Evolutionary conservation across 2,888 invertebrate species (phyloP), one percentile per base, ranked within the genome.

Genomic region (Aphodius granarius): DNA sequence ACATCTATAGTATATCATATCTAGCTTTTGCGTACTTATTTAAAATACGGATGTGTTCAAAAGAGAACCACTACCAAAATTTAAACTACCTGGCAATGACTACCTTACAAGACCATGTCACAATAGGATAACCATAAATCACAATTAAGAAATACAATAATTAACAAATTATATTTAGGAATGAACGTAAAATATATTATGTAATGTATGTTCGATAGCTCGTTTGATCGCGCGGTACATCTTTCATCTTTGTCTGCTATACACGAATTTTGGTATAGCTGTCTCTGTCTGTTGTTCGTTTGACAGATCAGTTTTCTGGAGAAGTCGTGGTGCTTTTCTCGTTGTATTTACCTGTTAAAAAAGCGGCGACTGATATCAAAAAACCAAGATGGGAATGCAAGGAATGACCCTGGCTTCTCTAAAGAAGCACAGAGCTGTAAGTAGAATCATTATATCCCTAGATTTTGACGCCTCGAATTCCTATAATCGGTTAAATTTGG

Each of bases 351-450:
- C 43, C 9, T 43, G 43, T 13, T 43, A 9, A 6, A 9, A 43
- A 43, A 13, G n/a, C n/a, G 43, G 43, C 43, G 43, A 1, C 13
- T 43, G 6, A 43, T 43, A 43, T 9, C 43, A 43, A 43, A 43
- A 43, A 43, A 19, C 68, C 68, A 68, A 5, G 21, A n/a, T 20
- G 15, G 22, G n/a, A 9, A 94, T 95, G 94, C 93, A 93, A 86
- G 95, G 95, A 79, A 84, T 94, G 82, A 90, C 90, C 77, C 76
- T 93, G 18, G 86, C 90, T 72, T 93, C 93, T 83, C 86, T 95
- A 78, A 94, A 92, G 85, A 94, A 92, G 86, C 93, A 95, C 86
- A 94, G 93, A 82, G 92, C 95, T 83, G 95, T 95, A 89, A 92
- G 93, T 90, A 83, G 75, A n/a, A n/a, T n/a, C n/a, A n/a, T n/a